Evolutionary conservation across 2,888 invertebrate genomes (phyloP).

Genomic region (Apotomis capreana): DNA sequence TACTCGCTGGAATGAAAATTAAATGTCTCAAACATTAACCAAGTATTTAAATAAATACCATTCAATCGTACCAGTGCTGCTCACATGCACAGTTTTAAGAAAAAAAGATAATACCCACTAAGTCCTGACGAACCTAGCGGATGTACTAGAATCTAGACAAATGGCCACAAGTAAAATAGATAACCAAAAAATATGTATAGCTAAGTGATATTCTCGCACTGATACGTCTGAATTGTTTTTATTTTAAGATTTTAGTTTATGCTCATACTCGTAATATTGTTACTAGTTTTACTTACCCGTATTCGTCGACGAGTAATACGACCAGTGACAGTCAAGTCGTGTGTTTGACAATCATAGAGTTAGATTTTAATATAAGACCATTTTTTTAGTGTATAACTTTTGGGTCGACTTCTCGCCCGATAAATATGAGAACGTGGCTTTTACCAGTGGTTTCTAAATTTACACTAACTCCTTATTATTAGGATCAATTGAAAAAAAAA

Average conservation of each 20-base stretch:
- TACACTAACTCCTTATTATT: slow-evolving; percentile 5
- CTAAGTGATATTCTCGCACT: not conserved
- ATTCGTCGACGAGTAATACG: not conserved
- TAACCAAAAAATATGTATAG: not conserved
- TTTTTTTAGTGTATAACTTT: not conserved
- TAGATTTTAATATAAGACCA: not conserved
- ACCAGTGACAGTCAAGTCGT: not conserved
- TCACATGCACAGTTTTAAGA: not conserved
- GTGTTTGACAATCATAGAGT: slow-evolving; percentile 5
- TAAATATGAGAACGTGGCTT: not conserved
- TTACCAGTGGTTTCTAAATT: slow-evolving; percentile 29
- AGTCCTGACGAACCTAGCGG: not conserved
- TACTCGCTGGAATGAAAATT: slow-evolving; percentile 3
- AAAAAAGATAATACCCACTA: not conserved
- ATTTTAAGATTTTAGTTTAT: not conserved
- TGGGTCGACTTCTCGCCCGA: not conserved
- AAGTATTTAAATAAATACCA: slow-evolving; percentile 14
- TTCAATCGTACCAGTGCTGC: slow-evolving; percentile 27
- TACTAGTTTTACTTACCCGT: not conserved
- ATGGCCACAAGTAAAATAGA: not conserved
- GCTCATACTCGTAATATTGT: slow-evolving; percentile 16
- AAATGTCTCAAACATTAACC: slow-evolving; percentile 1
- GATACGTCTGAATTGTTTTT: slow-evolving; percentile 24
- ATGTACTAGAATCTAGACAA: not conserved
- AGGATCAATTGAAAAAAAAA: not conserved